These are phyloP conservation scores for Muntiacus reevesi DNA, from an alignment of 2,113 vertebrate species.

Conservation along the genomic window DNA sequence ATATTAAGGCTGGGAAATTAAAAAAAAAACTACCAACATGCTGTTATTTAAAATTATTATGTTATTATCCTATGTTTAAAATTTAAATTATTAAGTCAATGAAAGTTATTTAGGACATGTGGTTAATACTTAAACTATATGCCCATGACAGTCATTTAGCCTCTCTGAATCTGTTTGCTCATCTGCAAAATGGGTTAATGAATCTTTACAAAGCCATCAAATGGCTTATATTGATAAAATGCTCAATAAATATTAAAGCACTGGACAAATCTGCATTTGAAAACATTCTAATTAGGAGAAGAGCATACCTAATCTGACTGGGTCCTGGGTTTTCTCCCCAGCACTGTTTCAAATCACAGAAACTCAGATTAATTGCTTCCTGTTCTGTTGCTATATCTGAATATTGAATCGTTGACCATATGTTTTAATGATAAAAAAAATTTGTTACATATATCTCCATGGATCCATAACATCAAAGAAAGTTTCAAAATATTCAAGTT, in stretches of 20 bases:
- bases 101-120: neutral
- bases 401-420: neutral
- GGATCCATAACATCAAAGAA: neutral
- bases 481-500: neutral
- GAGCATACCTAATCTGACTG: neutral
- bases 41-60: neutral
- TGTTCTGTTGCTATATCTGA: neutral
- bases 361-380: neutral
- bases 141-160: neutral
- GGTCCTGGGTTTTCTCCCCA: neutral
- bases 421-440: neutral
- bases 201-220: neutral
- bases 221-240: constrained; percentile 20
- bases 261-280: neutral
- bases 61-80: neutral
- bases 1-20: neutral
- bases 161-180: neutral
- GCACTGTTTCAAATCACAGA: neutral
- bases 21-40: neutral
- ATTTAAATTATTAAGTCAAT: neutral
- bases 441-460: neutral
- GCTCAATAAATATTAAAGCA: neutral
- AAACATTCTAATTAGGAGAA: neutral
- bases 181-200: neutral
- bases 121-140: neutral